Evolutionary conservation across 2,113 vertebrate genomes (phyloP).

Genomic region (Nyctibius bracteatus): DNA sequence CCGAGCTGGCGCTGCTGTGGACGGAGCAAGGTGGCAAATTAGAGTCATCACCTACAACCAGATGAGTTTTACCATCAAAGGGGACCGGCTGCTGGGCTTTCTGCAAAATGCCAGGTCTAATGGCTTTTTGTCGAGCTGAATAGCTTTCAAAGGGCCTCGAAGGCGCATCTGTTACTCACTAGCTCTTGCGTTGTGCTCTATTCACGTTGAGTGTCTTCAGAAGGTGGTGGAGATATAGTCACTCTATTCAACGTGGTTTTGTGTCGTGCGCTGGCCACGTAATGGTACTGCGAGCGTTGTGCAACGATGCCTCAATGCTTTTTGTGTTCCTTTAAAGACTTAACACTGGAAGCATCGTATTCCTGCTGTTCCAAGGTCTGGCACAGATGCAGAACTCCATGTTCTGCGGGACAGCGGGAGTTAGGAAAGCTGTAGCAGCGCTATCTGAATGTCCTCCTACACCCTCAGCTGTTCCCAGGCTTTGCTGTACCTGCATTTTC

Average conservation of each 20-base stretch:
- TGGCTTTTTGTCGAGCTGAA: background rate
- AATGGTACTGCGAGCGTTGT: background rate
- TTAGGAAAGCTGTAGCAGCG: background rate
- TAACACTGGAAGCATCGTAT: background rate
- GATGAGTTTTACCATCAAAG: background rate
- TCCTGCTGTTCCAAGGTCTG: constrained; percentile 49
- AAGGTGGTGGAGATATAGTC: background rate
- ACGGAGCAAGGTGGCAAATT: background rate
- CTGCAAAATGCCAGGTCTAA: background rate
- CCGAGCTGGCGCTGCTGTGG: background rate
- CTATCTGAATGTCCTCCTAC: constrained; percentile 22
- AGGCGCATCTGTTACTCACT: background rate
- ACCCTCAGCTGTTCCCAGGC: constrained; percentile 7
- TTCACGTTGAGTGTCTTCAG: background rate
- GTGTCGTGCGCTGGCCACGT: background rate
- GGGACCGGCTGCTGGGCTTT: background rate
- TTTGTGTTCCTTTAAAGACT: background rate
- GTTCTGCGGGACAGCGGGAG: constrained; percentile 35
- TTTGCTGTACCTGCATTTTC: background rate
- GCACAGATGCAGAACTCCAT: constrained; percentile 40
- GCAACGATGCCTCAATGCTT: background rate
- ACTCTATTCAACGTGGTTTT: background rate
- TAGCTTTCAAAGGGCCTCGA: background rate
- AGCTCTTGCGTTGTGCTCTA: background rate
- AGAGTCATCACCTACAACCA: background rate